These are phyloP conservation scores for Nesidiocoris tenuis DNA, from an alignment of 2,888 invertebrate species.

Conservation along the genomic window DNA sequence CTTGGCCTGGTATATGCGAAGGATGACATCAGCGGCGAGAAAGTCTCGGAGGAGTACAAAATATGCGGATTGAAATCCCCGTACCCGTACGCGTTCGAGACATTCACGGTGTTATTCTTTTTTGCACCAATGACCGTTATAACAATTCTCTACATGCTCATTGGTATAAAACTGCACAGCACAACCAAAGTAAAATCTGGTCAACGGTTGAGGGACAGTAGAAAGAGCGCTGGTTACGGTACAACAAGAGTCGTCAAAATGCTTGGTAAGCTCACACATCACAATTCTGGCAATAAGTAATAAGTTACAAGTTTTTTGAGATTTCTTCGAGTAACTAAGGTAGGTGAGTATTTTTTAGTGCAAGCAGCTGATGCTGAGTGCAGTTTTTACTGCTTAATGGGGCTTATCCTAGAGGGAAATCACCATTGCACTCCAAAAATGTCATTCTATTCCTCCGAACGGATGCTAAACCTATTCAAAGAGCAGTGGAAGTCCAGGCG, in stretches of 20 bases:
- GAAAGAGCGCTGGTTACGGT: conserved; percentile 41
- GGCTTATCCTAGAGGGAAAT: too few relatives aligned
- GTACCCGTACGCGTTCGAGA: conserved; percentile 60
- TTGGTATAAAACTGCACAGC: conserved; percentile 58
- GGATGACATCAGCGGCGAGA: conserved; percentile 53
- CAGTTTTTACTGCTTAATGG: too few relatives aligned
- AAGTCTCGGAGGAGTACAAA: conserved; percentile 58
- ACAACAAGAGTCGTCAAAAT: conserved; percentile 49
- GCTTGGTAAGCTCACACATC: conserved; percentile 46
- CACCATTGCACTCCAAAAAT: too few relatives aligned
- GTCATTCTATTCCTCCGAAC: too few relatives aligned
- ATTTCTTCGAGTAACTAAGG: too few relatives aligned
- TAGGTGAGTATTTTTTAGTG: too few relatives aligned
- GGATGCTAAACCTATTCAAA: too few relatives aligned
- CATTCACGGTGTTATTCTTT: conserved; percentile 65
- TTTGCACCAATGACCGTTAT: conserved; percentile 64
- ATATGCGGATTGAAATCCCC: conserved; percentile 63
- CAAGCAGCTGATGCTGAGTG: too few relatives aligned
- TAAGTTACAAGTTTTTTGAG: too few relatives aligned
- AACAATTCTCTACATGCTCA: conserved; percentile 60
- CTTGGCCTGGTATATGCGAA: conserved; percentile 62
- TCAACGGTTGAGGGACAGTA: conserved; percentile 33
- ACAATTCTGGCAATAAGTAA: too few relatives aligned
- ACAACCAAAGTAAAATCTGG: conserved; percentile 53
- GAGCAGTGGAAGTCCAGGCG: too few relatives aligned